phyloP scores from a whole-genome alignment of 2,888 invertebrate genomes.

The Oscheius myriophilus region DNA sequence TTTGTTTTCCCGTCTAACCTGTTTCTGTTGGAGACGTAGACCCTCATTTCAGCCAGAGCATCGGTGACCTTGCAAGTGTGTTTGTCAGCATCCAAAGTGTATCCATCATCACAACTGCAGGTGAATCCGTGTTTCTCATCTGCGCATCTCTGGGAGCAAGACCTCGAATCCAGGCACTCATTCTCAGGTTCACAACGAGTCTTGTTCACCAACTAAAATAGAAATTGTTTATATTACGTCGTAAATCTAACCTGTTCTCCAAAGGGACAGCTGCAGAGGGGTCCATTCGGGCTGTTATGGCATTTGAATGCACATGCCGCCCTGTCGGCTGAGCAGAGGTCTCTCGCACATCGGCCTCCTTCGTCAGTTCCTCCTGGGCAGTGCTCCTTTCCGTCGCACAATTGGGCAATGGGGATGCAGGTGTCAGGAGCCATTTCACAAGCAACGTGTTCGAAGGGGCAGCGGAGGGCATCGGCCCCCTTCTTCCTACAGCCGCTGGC shows the following conservation, averaged over 20 bases:
- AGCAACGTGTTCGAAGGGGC: conserved; percentile 66
- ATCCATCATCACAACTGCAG: conserved; percentile 80
- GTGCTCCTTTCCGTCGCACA: conserved; percentile 84
- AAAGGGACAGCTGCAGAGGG: conserved; percentile 86
- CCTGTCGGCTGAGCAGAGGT: conserved; percentile 71
- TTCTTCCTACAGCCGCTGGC: conserved; percentile 60
- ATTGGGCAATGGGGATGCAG: conserved; percentile 82
- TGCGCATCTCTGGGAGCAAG: conserved; percentile 88
- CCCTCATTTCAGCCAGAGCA: conserved; percentile 77
- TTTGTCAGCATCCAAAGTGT: conserved; percentile 82
- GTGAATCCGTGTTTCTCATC: conserved; percentile 89
- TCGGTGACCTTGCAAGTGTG: conserved; percentile 81
- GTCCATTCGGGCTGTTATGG: conserved; percentile 77
- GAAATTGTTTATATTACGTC: background rate
- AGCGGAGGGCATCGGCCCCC: conserved; percentile 36
- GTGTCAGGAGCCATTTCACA: conserved; percentile 62
- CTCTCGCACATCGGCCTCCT: conserved; percentile 64
- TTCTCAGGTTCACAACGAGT: conserved; percentile 68
- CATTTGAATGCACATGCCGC: conserved; percentile 73
- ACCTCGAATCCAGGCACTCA: conserved; percentile 78
- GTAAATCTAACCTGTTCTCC: conserved; percentile 83
- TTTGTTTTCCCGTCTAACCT: conserved; percentile 34
- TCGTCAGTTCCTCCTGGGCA: conserved; percentile 85
- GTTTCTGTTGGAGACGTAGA: conserved; percentile 89
- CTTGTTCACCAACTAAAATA: conserved; percentile 57